Evolutionary conservation across 2,888 invertebrate species (phyloP), one percentile per base, ranked within the genome.

Genomic region (Caenorhabditis zanzibari): DNA sequence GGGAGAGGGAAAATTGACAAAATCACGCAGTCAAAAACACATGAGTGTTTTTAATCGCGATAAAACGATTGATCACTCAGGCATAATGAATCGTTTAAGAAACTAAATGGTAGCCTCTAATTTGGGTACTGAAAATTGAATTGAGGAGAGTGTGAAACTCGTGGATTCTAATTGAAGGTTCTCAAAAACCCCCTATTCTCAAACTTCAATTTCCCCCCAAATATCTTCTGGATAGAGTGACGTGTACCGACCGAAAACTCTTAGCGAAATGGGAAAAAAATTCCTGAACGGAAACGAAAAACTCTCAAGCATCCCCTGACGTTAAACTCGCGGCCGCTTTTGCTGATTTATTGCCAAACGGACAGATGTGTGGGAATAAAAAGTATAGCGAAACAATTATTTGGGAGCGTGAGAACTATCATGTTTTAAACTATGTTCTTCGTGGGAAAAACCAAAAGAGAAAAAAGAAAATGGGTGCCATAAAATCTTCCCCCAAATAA

Each of bases 311-410:
- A 54, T 68, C 66, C 28, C 49, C 52, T 56, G 58, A n/a, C 66
- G 47, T 75, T 75, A 66, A 75, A 75, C 66, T 75, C 28, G 35
- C 59, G n/a, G 68, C 64, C 74, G 58, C 58, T 19, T n/a, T 47
- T 41, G 63, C 54, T 63, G 74, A 75, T 75, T 75, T 75, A 76
- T 68, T 59, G 76, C 68, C 76, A 0, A 59, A 35, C 41, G 61
- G 54, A 61, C 38, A 26, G 61, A 76, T 76, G 76, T 63, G 77
- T 77, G 69, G 77, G 76, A 69, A 59, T 32, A 47, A 26, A 28
- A 56, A 7, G 59, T 28, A 41, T 47, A 76, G 59, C 68, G 68
- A 76, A 76, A 68, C 47, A 49, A n/a, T 49, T 49, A 6, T 49
- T 49, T 49, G 19, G 28, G 19, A 22, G 6, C 19, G 49, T 19